Evolutionary conservation across 1,140 invertebrate species (phyloP), one percentile per base, ranked within the genome.

Genomic region (Agrypnia vestita): DNA sequence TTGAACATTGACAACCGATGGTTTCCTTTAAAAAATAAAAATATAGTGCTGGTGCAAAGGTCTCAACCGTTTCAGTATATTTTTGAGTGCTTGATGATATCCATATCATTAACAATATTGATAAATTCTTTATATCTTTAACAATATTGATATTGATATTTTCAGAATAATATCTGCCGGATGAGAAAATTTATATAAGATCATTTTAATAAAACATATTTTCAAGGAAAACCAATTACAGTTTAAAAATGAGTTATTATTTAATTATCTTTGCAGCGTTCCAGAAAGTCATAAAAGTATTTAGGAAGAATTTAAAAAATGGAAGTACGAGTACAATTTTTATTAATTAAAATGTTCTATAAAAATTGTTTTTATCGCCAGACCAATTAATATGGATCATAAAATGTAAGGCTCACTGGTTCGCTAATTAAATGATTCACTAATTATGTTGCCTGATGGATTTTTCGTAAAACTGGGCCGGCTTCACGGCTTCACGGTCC

Each of bases 341-440:
- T 13, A n/a, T 10, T 43, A 12, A 64, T 64, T 64, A 25, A 64
- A 64, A 35, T 64, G n/a, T 64, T 25, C 61, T 12, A 64, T 13
- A 43, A 21, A 35, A 43, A 51, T 35, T 35, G 13, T 59, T 59
- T 64, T 64, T 25, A 35, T 64, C 61, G 61, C 61, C 35, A 25
- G 19, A 64, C 35, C 35, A 64, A 64, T 64, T 11, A 64, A 64
- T 21, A 25, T 64, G 25, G 61, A 64, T 64, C 46, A 21, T 80
- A 51, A 69, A 76, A 56, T 75, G 73, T 80, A 62, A 76, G 55
- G 49, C 19, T 51, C 78, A 59, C 67, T 79, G 79, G 73, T 43
- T 76, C 79, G n/a, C 53, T 80, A 76, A 80, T 76, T 76, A 80
- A 80, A 80, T 80, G 59, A 76, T 74, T 46, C 67, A 43, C 71